Conservation (phyloP, 2,113 vertebrate genomes). For the Petrocephalus microphthalmus region DNA sequence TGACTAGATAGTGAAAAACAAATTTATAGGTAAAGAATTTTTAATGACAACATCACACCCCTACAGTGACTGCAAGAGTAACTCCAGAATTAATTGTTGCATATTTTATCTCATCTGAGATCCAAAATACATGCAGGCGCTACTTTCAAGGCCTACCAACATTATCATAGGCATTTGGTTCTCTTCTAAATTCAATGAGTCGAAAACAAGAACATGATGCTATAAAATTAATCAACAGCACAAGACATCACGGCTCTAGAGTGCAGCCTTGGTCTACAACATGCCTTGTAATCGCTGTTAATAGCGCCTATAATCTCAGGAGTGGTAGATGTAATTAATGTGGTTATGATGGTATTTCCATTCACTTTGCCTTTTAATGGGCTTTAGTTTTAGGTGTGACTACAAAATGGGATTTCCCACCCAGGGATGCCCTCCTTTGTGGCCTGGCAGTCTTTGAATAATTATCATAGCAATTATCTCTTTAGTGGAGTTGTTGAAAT, state of each 20-base stretch:
- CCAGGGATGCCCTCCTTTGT: not conserved
- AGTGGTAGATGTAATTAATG: slow-evolving; percentile 1
- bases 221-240: not conserved
- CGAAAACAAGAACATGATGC: not conserved
- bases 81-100: not conserved
- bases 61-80: not conserved
- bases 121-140: not conserved
- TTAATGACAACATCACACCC: not conserved
- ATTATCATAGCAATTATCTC: not conserved
- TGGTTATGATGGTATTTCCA: not conserved
- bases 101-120: not conserved
- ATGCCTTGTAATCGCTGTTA: not conserved
- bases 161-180: not conserved
- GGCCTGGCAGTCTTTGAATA: not conserved
- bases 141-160: not conserved
- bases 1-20: not conserved
- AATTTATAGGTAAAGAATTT: not conserved
- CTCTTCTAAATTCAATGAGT: not conserved
- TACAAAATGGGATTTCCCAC: not conserved
- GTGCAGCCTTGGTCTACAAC: not conserved
- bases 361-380: not conserved
- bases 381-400: slow-evolving; percentile 7
- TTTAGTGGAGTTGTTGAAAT: not conserved
- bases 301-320: not conserved
- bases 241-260: not conserved